Base-by-base conservation (phyloP, 2,113 vertebrate genomes). In the Alaudala cheleensis region DNA sequence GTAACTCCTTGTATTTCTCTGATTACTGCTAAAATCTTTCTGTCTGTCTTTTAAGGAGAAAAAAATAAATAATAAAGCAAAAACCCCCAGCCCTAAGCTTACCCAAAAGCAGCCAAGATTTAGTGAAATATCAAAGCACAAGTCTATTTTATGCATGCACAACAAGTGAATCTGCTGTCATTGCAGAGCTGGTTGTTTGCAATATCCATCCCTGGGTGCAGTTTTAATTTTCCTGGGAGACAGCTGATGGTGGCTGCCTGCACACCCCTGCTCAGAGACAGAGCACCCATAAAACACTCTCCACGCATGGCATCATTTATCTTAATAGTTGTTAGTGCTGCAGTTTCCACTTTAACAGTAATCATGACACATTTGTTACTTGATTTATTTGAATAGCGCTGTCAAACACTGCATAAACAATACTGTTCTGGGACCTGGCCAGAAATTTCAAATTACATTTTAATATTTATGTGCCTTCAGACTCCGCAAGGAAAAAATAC, bases 341-440 rank as follows among this genome's bases (percentile, higher is more conserved):
- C 86, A 77, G 83, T 95, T 97, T 79, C 86, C 88, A 93, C 74
- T 97, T 95, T 93, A 92, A 91, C 88, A 92, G 53, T 95, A 95
- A 96, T 97, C 97, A 96, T 91, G 92, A 86, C 90, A 91, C 88
- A 91, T 97, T 96, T 96, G 92, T 82, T 78, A 60, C 65, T 79
- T 96, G 92, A 97, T 97, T 97, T 97, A 96, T 97, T 88, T 97
- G 93, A 95, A 84, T 91, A 94, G 88, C 86, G 45, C 85, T 90
- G 90, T 96, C 94, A 95, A 93, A 94, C 49, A 86, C 83, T 86
- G 88, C 83, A 92, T 95, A 95, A 97, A 95, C 95, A 97, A 94
- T 90, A 73, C 78, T 87, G 89, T 82, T 91, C 90, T 96, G 95
- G 94, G 93, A 86, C 83, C 77, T 49, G 93, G 90, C 93, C 95